A percentile compares a stretch with the other conserved stretches of the same genome.
phyloP scores from a whole-genome alignment of 2,888 invertebrate genomes.

The Helobdella robusta region DNA sequence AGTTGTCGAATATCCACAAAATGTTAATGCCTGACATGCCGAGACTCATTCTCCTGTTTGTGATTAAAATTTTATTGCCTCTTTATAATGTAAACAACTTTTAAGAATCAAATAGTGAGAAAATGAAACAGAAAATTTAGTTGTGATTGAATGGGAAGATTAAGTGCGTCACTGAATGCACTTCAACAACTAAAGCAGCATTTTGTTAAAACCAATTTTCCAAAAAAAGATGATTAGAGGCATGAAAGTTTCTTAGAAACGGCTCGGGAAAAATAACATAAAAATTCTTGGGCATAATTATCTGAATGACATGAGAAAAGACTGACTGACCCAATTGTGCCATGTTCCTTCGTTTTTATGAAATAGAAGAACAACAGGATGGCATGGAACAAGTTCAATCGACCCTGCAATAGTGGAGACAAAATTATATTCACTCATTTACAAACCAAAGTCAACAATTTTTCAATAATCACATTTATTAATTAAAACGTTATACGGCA shows the following conservation, averaged over 20 bases:
- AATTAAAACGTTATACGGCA: too few species aligned
- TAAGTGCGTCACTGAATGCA: too few species aligned
- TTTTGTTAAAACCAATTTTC: too few species aligned
- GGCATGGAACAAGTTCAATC: constrained; percentile 79
- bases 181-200: too few species aligned
- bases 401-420: constrained; percentile 56
- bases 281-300: too few species aligned
- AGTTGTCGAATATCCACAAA: constrained; percentile 44
- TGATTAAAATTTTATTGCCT: too few species aligned
- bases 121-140: not conserved
- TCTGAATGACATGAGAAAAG: not conserved
- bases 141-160: too few species aligned
- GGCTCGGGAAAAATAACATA: too few species aligned
- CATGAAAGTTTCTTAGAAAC: too few species aligned
- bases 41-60: constrained; percentile 62
- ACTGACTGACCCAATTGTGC: constrained; percentile 60
- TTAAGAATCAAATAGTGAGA: not conserved
- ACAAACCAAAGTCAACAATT: too few species aligned
- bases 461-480: too few species aligned
- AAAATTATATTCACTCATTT: not conserved
- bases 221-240: too few species aligned
- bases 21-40: constrained; percentile 74
- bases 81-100: not conserved
- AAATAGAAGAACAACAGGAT: constrained; percentile 70
- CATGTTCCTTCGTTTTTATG: constrained; percentile 64